Evolutionary conservation across 2,113 vertebrate species (phyloP), one percentile per base, ranked within the genome.

Genomic region (Calyptommatus sinebrachiatus): DNA sequence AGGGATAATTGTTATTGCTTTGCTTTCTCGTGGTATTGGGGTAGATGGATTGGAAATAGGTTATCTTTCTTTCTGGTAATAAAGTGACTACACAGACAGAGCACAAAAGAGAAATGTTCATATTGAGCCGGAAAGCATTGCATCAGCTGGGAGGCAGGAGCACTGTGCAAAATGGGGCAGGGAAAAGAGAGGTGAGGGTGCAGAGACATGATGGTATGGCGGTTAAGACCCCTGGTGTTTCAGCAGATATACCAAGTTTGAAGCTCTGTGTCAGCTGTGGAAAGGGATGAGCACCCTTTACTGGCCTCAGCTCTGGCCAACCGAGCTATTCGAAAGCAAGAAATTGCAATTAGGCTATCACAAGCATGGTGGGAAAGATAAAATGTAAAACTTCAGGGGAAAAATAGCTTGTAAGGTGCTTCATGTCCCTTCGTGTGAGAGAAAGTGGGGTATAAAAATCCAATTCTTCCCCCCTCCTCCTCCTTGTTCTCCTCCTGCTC

Each of bases 1-100:
- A 14, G 86, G 93, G 92, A 94, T 95, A 95, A 95, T 94, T 94
- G 92, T 95, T 94, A 93, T 89, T 94, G 91, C 92, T 69, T 90
- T 79, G 82, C 83, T 84, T 91, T 84, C 90, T 90, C 90, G 90
- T 86, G 82, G 91, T 86, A 92, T 90, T 91, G 91, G 92, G 86
- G 81, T 91, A 93, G 93, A 94, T 92, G 91, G 88, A 94, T 88
- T 94, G 89, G 85, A 94, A 94, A 93, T 83, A 87, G 91, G 88
- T 94, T 94, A 93, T 93, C 92, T 94, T 91, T 91, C 89, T 91
- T 29, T 53, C 88, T 90, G 76, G 65, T 90, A 92, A 93, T 92
- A 93, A 93, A 93, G 75, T 71, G 71, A 31, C 63, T 78, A 71
- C 71, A 72, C 3, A 68, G 35, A 4, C 76, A 46, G 9, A 84